Evolutionary conservation across 2,888 invertebrate species (phyloP).

Genomic region (Drosophila pseudotakahashii): DNA sequence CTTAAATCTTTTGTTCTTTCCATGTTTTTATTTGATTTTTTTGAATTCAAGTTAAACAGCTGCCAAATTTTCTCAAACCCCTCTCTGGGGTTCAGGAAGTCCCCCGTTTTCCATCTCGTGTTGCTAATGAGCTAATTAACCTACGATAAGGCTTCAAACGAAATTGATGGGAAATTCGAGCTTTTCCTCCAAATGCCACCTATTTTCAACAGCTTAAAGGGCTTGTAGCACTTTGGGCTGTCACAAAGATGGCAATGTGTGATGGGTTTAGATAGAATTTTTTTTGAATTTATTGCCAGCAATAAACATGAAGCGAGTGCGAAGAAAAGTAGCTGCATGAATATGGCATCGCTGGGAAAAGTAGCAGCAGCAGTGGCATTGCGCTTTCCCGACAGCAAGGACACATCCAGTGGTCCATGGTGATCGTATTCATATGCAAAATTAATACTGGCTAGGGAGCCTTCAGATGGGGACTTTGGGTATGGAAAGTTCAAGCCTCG

Average conservation of each 20-base stretch:
- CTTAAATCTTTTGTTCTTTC: neutral
- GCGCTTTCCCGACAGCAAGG: conserved; percentile 3
- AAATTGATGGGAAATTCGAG: conserved; percentile 67
- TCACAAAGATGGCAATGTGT: neutral
- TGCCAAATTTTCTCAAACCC: neutral
- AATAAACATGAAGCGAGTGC: conserved; percentile 45
- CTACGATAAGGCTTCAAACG: conserved; percentile 45
- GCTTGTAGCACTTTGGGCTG: neutral
- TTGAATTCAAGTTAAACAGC: neutral
- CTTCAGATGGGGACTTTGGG: conserved; percentile 12
- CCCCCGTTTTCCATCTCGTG: neutral
- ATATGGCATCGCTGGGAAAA: neutral
- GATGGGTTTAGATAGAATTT: conserved; percentile 3
- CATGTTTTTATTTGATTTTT: neutral
- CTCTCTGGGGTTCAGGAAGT: neutral
- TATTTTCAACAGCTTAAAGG: conserved; percentile 4
- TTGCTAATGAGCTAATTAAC: conserved; percentile 50
- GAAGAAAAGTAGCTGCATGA: conserved; percentile 7
- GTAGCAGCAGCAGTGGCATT: neutral
- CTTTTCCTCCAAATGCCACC: conserved; percentile 1
- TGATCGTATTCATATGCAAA: conserved; percentile 66
- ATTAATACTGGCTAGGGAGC: conserved; percentile 50
- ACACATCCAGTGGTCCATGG: conserved; percentile 45
- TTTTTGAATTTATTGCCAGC: conserved; percentile 43
- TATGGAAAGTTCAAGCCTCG: conserved; percentile 18